Evolutionary conservation across 1,140 invertebrate genomes (phyloP), one percentile per base, ranked within the genome.

Genomic region (Rhopalosiphum maidis): DNA sequence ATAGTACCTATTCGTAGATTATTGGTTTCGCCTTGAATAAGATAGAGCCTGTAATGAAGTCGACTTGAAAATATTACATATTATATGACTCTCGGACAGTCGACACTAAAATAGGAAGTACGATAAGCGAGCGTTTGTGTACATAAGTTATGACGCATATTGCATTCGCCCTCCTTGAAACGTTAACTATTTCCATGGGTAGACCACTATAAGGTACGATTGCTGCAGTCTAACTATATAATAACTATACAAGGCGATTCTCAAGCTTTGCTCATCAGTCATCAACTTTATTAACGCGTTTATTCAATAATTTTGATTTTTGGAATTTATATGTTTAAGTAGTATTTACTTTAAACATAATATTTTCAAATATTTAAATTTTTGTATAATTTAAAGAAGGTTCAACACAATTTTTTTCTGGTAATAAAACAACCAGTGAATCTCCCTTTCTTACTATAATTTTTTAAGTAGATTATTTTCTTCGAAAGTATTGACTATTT

Each of bases 31-130:
- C 60, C 30, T 77, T 77, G 60, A 77, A 77, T 77, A n/a, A n/a
- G 15, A 77, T 77, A 77, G 60, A 68, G 30, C 18, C 15, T 77
- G 30, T 77, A 77, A 77, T n/a, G 30, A 77, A 77, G 18, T n/a
- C 60, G 60, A 5, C 30, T 77, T n/a, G 60, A 77, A n/a, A 77
- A n/a, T 35, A 83, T 41, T 83, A 23, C 8, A 41, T 8, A 37
- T 83, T 83, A 83, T 41, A 83, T 8, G 8, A 83, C 22, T 83
- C 8, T 83, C 8, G 35, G 82, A 83, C 82, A 6, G 22, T 35
- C 35, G 82, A n/a, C 30, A 77, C 37, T 83, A 83, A 83, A 83
- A 83, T 83, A 83, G 82, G 82, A 83, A 83, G 21, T 83, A 23
- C 82, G 22, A 83, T 41, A 37, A 23, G 8, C 82, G 0, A n/a